Percentiles rank a stretch among this genome's conserved stretches.
These are phyloP conservation scores for Strigamia crassipes DNA, from an alignment of 2,888 invertebrate species.

Conservation along the genomic window DNA sequence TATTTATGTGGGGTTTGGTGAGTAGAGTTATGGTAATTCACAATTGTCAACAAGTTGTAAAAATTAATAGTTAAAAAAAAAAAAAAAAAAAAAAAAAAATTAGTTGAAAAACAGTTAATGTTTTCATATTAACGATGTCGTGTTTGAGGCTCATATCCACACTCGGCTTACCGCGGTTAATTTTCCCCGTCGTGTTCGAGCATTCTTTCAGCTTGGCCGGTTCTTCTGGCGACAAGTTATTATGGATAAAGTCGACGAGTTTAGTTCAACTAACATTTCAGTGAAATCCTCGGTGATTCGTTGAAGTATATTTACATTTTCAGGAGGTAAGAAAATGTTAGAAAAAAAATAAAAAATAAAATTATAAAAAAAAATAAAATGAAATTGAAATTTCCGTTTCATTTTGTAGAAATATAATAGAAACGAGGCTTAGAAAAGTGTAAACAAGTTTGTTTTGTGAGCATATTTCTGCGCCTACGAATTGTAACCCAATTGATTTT, in stretches of 20 bases:
- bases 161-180: neutral
- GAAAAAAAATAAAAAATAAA: too few relatives aligned
- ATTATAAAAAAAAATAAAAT: too few relatives aligned
- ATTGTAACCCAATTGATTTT: constrained; percentile 18
- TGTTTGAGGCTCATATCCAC: constrained; percentile 10
- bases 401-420: too few relatives aligned
- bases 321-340: too few relatives aligned
- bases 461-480: neutral
- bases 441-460: neutral
- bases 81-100: neutral
- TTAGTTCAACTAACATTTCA: neutral
- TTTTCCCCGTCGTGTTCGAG: neutral
- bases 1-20: neutral
- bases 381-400: too few relatives aligned
- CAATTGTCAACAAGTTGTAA: constrained; percentile 26
- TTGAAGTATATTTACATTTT: too few relatives aligned
- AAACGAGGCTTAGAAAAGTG: neutral
- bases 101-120: neutral
- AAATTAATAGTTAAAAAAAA: neutral
- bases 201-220: neutral
- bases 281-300: neutral
- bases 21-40: neutral
- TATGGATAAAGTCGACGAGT: neutral
- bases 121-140: constrained; percentile 22
- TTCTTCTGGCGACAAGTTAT: constrained; percentile 13